phyloP scores from a whole-genome alignment of 2,113 vertebrate species.

The Trogon surrucura region DNA sequence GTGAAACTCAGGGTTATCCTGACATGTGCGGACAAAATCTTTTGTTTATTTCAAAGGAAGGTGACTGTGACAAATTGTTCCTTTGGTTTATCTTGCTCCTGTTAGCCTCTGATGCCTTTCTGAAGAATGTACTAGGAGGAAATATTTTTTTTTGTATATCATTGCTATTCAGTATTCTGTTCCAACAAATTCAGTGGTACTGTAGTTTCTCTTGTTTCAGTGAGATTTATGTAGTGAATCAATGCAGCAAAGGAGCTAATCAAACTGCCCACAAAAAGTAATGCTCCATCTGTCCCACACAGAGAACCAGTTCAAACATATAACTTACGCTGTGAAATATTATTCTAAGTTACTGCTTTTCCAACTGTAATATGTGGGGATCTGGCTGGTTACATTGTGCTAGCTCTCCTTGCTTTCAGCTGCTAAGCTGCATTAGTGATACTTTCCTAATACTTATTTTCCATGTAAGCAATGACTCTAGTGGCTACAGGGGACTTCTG shows the following conservation, averaged over 20 bases:
- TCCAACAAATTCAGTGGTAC: neutral
- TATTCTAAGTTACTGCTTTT: neutral
- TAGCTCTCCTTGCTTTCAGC: neutral
- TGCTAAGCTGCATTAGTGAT: neutral
- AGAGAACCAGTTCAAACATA: neutral
- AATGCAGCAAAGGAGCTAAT: neutral
- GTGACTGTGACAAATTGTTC: neutral
- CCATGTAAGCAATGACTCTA: neutral
- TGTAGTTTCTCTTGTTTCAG: neutral
- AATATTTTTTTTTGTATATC: neutral
- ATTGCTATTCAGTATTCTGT: neutral
- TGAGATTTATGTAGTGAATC: neutral
- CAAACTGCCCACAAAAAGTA: neutral
- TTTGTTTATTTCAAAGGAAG: neutral
- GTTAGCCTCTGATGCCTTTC: neutral
- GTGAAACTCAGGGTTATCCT: neutral
- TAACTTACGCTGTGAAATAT: neutral
- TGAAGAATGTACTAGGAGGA: neutral
- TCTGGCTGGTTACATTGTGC: neutral
- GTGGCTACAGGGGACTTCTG: neutral
- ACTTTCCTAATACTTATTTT: constrained; percentile 11
- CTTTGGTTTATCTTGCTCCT: neutral
- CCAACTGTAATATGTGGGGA: neutral
- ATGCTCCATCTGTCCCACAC: neutral
- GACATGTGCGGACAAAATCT: neutral